Base-by-base conservation (phyloP, 2,888 invertebrate species). In the Morinoia aosen region DNA sequence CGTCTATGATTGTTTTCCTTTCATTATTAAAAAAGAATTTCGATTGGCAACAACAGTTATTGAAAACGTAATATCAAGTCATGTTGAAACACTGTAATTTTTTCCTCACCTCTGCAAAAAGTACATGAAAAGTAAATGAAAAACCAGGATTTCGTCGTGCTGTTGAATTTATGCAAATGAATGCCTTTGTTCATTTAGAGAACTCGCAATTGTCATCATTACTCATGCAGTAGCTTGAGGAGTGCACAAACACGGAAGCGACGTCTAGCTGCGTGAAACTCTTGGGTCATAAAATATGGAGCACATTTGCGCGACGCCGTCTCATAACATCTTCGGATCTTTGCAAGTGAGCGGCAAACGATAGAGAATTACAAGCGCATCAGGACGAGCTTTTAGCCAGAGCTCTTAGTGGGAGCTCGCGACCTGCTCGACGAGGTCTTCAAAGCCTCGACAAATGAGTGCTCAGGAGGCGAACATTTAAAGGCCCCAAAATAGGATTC, bases 371-470 rank as follows among this genome's bases (percentile, higher is more conserved):
- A 90, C 48, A 90, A 90, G 90, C 11, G 48, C 90, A 90, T 90
- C 90, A 90, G 40, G 12, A 40, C 90, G 90, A 40, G 90, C 90
- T 90, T 39, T 48, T 48, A 90, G 40, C 40, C 90, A 48, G 90
- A 90, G 90, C 40, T 90, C 48, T 90, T 76, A 76, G 40, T 39
- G 90, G 48, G 90, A 25, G 40, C 48, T 90, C 40, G 90, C 40
- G 90, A 33, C 76, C 76, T 76, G 76, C 76, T 76, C 93, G 58
- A 14, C 19, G 48, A 33, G 57, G 93, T 57, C 57, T 57, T 57
- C 93, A 93, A 93, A 93, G 93, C 56, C 93, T 40, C 93, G 48
- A 93, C 93, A 93, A 93, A 93, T 93, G 93, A 93, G 48, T 56
- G 57, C 48, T 93, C 93, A 57, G 12, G 93, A 0, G 93, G 57